Base-by-base conservation (phyloP, 2,113 vertebrate species). In the Chionis minor region DNA sequence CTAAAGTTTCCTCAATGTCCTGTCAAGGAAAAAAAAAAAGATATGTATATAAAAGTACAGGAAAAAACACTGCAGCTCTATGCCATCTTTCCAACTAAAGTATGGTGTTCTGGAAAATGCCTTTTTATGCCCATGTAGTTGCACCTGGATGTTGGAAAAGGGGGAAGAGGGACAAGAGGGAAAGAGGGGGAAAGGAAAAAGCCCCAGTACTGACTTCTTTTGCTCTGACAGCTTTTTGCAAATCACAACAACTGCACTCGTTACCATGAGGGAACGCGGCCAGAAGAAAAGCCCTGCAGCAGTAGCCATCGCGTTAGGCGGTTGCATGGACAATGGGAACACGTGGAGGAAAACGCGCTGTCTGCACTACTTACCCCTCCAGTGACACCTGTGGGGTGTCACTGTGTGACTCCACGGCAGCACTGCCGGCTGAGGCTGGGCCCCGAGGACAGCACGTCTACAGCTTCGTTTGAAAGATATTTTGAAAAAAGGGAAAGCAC, bases 1-100 rank as follows among this genome's bases (percentile, higher is more conserved):
- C 98, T 87, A 98, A 83, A 14, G 94, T 98, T 66, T 98, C 98
- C 51, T 98, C 97, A 6, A 97, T 77, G 63, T 99, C 98, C 99
- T 99, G 78, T 6, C 8, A 62, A 30, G 44, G 58, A 56, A 94
- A 92, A 78, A 56, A 12, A 38, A 32, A 44, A 7, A 56, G 45
- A 45, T 8, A 45, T 7, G 24, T 16, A 28, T 27, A 40, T n/a
- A 38, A 35, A 51, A 62, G 17, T 12, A 27, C 0, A 26, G 49
- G 56, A 45, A 40, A 51, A 90, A 70, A 6, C 35, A 40, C 33
- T 18, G 38, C 67, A 45, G 32, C 35, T 58, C 49, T 16, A 4
- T 10, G 23, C 4, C n/a, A 16, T 3, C 62, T 26, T 45, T 40
- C 70, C 33, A 44, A 55, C 38, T 24, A 19, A 35, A 42, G 40